Conservation (phyloP, 2,888 invertebrate species). For the Gisinianus flammeolus region DNA sequence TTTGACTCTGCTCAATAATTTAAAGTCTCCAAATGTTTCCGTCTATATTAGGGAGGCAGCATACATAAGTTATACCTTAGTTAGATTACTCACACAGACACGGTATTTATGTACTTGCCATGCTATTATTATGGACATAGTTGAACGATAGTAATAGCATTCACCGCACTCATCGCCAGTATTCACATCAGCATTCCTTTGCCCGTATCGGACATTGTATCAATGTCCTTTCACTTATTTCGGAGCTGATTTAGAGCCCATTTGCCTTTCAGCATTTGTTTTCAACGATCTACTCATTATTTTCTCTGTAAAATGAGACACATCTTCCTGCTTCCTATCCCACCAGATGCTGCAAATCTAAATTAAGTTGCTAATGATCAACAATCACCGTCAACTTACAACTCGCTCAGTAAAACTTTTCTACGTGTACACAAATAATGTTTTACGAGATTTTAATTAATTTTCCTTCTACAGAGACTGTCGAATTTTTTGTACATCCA, state of each 20-base stretch:
- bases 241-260: slow-evolving; percentile 41
- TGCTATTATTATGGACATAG: background rate
- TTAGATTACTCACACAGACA: background rate
- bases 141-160: background rate
- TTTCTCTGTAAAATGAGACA: slow-evolving; percentile 39
- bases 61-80: no score
- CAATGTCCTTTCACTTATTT: slow-evolving; percentile 13
- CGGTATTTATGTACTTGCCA: background rate
- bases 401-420: no score
- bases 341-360: slow-evolving; percentile 21
- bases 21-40: background rate
- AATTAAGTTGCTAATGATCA: slow-evolving; percentile 39
- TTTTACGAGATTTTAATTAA: no score
- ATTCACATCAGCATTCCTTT: background rate
- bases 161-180: background rate
- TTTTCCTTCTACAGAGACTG: no score
- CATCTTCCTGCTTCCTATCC: slow-evolving; percentile 18
- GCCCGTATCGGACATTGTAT: slow-evolving; percentile 25
- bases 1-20: background rate
- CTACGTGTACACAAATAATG: no score
- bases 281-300: slow-evolving; percentile 32
- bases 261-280: slow-evolving; percentile 36
- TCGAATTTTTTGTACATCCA: no score
- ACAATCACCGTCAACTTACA: slow-evolving; percentile 19
- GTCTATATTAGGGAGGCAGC: background rate